phyloP scores from a whole-genome alignment of 2,113 vertebrate genomes.

The Sinocyclocheilus anophthalmus region DNA sequence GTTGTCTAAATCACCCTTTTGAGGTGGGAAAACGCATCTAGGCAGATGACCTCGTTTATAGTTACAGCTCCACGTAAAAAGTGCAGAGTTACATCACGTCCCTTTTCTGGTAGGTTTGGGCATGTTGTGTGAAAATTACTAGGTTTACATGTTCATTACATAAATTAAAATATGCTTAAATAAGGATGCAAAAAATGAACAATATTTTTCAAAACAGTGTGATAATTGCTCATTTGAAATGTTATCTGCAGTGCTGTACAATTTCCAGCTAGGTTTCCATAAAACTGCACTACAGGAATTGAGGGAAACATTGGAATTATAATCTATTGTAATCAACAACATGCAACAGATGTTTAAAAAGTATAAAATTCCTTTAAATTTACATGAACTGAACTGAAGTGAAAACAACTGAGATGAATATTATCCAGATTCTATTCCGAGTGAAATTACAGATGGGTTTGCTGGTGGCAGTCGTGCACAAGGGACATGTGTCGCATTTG shows the following conservation, averaged over 20 bases:
- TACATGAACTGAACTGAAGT: not conserved
- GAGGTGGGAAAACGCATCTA: not conserved
- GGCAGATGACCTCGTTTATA: not conserved
- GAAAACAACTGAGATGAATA: not conserved
- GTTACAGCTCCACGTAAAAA: not conserved
- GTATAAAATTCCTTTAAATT: not conserved
- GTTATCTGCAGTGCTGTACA: not conserved
- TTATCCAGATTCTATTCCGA: not conserved
- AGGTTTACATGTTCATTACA: not conserved
- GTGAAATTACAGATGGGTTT: slow-evolving; percentile 30
- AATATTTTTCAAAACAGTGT: not conserved
- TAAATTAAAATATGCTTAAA: not conserved
- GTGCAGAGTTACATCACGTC: not conserved
- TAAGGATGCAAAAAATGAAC: not conserved
- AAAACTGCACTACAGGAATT: not conserved
- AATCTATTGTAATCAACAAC: not conserved
- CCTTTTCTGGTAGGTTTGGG: not conserved
- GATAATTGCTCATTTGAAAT: not conserved
- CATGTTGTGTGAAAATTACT: not conserved
- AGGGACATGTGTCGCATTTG: slow-evolving; percentile 32
- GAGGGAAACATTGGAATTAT: not conserved
- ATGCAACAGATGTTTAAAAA: not conserved
- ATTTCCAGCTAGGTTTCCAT: not conserved
- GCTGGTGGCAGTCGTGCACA: not conserved
- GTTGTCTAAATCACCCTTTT: not conserved